Evolutionary conservation across 2,888 invertebrate species (phyloP).

Genomic region (Cephus runcator): DNA sequence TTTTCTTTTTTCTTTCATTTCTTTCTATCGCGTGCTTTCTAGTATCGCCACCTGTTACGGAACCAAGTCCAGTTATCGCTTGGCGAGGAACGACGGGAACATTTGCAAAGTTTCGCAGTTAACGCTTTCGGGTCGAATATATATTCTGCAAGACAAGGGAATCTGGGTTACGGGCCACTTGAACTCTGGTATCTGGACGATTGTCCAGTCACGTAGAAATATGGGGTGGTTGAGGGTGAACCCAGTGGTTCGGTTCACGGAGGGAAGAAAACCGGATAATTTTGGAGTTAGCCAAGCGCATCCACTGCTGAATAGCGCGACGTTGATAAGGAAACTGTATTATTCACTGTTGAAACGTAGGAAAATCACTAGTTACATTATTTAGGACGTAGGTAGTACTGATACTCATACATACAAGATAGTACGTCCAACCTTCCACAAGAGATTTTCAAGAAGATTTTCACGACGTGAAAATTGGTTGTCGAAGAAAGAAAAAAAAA

Average conservation of each 20-base stretch:
- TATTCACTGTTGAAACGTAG: background rate
- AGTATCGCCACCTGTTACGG: background rate
- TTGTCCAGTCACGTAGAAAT: slow-evolving; percentile 39
- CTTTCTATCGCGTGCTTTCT: background rate
- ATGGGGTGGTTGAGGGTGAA: slow-evolving; percentile 26
- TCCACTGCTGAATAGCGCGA: background rate
- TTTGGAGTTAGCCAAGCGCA: background rate
- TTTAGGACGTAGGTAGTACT: background rate
- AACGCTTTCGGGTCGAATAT: background rate
- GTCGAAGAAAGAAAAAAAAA: background rate
- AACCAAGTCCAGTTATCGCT: background rate
- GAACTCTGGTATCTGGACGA: slow-evolving; percentile 30
- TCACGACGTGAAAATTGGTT: background rate
- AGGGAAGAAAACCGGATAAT: background rate
- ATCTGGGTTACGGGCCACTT: slow-evolving; percentile 37
- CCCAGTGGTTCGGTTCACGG: background rate
- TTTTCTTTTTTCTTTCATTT: background rate
- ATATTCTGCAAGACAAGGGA: background rate
- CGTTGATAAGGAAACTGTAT: background rate
- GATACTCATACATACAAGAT: too few relatives aligned
- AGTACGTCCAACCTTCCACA: background rate
- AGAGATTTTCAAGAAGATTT: background rate
- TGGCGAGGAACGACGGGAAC: background rate
- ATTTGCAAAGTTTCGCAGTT: background rate
- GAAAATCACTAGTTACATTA: background rate